Evolutionary conservation across 2,797 vertebrate genomes (phyloP).

Genomic region (Masticophis lateralis): DNA sequence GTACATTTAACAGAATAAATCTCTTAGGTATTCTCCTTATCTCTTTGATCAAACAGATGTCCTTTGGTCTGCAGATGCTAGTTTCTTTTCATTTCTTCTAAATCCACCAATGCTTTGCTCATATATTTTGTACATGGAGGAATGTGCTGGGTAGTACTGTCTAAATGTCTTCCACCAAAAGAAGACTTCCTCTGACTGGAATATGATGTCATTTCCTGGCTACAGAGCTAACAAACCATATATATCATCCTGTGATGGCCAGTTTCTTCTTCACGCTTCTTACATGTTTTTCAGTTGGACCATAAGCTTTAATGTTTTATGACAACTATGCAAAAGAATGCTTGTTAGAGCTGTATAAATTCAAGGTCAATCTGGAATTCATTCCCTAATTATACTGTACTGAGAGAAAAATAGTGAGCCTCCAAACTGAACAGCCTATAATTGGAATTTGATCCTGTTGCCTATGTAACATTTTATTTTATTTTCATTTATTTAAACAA

Average conservation of each 20-base stretch:
- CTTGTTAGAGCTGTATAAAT: not conserved
- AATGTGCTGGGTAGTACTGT: conserved; percentile 36
- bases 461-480: not conserved
- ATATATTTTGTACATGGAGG: conserved; percentile 37
- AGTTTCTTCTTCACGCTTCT: conserved; percentile 53
- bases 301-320: conserved; percentile 26
- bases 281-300: conserved; percentile 55
- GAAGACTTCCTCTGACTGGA: conserved; percentile 41
- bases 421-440: not conserved
- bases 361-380: conserved; percentile 24
- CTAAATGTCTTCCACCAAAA: conserved; percentile 39
- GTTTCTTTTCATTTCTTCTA: conserved; percentile 45
- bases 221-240: conserved; percentile 43
- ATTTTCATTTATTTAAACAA: not conserved
- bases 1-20: conserved; percentile 44
- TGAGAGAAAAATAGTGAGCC: not conserved
- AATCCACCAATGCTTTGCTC: conserved; percentile 56
- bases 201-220: conserved; percentile 44
- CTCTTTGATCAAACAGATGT: conserved; percentile 60
- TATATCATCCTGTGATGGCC: conserved; percentile 31
- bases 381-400: not conserved
- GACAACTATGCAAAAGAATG: conserved; percentile 27
- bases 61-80: conserved; percentile 50
- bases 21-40: conserved; percentile 43
- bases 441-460: not conserved